These are phyloP conservation scores for Bruchidius siliquastri DNA, from an alignment of 2,888 invertebrate species.

Conservation along the genomic window DNA sequence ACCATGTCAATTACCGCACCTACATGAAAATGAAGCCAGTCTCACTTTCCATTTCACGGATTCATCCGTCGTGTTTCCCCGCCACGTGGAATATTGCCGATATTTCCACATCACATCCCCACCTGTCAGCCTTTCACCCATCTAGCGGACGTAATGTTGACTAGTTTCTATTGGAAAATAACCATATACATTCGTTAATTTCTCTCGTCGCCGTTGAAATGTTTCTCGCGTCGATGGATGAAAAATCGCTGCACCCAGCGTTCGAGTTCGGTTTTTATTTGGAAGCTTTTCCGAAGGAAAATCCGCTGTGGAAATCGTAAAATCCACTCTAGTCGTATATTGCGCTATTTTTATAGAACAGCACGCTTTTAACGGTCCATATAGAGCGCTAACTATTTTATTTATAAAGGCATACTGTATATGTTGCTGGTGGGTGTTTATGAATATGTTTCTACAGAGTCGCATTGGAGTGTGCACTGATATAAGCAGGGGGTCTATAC, in stretches of 20 bases:
- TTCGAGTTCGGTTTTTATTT: neutral
- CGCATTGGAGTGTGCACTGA: too few species aligned
- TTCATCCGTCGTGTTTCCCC: neutral
- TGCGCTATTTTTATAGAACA: neutral
- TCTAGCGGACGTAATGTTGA: neutral
- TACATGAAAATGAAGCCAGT: neutral
- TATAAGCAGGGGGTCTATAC: too few species aligned
- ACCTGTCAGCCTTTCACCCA: neutral
- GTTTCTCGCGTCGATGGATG: neutral
- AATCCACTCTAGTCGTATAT: neutral
- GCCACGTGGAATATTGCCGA: neutral
- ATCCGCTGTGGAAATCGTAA: neutral
- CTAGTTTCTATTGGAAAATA: neutral
- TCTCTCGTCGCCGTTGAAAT: neutral
- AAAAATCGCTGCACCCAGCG: neutral
- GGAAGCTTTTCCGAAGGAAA: neutral
- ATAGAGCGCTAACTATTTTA: too few species aligned
- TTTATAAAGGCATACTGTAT: too few species aligned
- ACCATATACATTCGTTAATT: neutral
- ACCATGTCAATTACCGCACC: too few species aligned
- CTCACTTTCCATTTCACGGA: neutral
- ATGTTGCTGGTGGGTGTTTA: too few species aligned
- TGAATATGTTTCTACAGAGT: too few species aligned
- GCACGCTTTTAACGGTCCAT: too few species aligned
- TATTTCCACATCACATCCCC: neutral